A percentile compares a stretch with the other conserved stretches of the same genome.
Evolutionary conservation across 1,140 invertebrate genomes (phyloP).

Genomic region (Listronotus oregonensis): DNA sequence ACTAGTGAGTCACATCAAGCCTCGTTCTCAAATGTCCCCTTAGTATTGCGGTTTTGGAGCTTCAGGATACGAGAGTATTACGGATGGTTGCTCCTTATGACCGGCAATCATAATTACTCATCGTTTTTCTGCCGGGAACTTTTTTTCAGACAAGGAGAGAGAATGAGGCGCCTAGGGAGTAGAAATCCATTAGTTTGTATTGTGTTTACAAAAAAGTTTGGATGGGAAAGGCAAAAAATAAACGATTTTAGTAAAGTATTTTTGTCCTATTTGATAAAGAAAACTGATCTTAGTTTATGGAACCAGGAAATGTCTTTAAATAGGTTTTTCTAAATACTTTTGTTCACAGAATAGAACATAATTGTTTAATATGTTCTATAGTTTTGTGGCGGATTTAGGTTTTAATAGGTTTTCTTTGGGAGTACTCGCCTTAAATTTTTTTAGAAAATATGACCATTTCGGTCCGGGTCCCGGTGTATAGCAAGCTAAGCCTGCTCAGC

Average conservation of each 20-base stretch:
- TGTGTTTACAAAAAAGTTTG: constrained; percentile 15
- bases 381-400: no score
- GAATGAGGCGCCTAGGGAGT: constrained; percentile 23
- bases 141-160: constrained; percentile 2
- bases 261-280: no score
- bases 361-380: no score
- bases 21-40: constrained; percentile 6
- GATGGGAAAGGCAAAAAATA: constrained; percentile 1
- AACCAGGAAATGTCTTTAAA: no score
- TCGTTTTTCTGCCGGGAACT: constrained; percentile 25
- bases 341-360: no score
- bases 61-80: constrained; percentile 15
- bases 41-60: constrained; percentile 9
- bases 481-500: no score
- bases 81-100: constrained; percentile 28
- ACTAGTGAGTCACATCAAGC: constrained; percentile 19
- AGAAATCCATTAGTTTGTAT: constrained; percentile 26
- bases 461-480: no score
- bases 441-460: no score
- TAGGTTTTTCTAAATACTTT: no score
- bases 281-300: no score
- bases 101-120: constrained; percentile 33
- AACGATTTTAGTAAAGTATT: not conserved
- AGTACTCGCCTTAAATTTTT: no score
- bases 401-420: no score